Conservation (phyloP, 1,140 invertebrate species). For the Drosophila insularis region DNA sequence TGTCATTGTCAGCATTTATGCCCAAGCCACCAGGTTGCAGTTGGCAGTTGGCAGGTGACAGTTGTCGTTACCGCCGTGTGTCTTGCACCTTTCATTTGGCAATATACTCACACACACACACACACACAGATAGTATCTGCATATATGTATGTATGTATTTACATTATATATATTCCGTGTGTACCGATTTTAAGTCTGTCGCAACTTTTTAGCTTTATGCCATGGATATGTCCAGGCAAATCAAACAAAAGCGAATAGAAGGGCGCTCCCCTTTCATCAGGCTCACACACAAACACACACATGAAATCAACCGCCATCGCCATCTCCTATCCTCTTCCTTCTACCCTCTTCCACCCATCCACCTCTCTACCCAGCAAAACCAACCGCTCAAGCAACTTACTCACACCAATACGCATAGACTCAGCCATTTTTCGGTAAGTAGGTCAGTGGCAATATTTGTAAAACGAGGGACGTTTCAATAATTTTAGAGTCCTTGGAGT, state of each 20-base stretch:
- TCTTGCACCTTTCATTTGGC: not conserved
- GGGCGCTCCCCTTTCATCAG: constrained; percentile 8
- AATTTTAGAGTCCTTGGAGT: not conserved
- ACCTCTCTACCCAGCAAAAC: not conserved
- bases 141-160: not conserved
- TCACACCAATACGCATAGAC: constrained; percentile 21
- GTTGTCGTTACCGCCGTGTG: constrained; percentile 30
- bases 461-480: constrained; percentile 31
- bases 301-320: constrained; percentile 7
- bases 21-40: constrained; percentile 28
- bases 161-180: not conserved
- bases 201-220: constrained; percentile 54
- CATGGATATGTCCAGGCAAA: constrained; percentile 53
- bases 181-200: constrained; percentile 20
- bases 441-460: constrained; percentile 63
- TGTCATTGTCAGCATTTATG: constrained; percentile 30
- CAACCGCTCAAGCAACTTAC: not conserved
- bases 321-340: not conserved
- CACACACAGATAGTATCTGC: no score
- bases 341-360: not conserved
- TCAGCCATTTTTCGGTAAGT: constrained; percentile 58
- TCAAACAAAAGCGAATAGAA: constrained; percentile 46
- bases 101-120: not conserved
- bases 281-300: not conserved
- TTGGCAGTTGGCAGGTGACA: constrained; percentile 15